Percentiles rank a stretch among this genome's conserved stretches.
Conservation (phyloP, 2,797 vertebrate genomes). For the Emys orbicularis region DNA sequence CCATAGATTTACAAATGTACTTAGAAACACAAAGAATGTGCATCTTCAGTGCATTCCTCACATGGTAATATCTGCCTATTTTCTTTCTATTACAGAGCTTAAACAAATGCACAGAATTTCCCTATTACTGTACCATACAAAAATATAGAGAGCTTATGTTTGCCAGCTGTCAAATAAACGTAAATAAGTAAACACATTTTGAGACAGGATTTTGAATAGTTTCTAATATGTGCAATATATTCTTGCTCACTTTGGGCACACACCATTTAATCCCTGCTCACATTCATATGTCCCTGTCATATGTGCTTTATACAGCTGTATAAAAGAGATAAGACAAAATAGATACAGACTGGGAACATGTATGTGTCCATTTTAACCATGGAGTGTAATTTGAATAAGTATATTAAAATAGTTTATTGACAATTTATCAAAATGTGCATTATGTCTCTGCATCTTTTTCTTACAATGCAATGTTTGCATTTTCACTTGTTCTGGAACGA, state of each 20-base stretch:
- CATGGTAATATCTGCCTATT: background rate
- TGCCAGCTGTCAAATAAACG: background rate
- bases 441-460: background rate
- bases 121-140: background rate
- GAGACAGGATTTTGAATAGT: background rate
- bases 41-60: background rate
- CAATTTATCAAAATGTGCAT: background rate
- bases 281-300: background rate
- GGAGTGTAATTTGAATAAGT: background rate
- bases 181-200: accelerated
- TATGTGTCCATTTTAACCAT: background rate
- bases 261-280: background rate
- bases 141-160: background rate
- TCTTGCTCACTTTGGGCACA: background rate
- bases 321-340: background rate
- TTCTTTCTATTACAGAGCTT: background rate
- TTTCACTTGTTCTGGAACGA: background rate
- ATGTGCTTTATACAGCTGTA: background rate
- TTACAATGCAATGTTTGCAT: background rate
- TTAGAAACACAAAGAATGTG: background rate
- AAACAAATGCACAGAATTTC: background rate
- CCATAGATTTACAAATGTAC: background rate
- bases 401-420: background rate
- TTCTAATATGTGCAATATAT: background rate
- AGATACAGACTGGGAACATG: background rate